Conservation (phyloP, 2,888 invertebrate species). For the Dilophus febrilis region DNA sequence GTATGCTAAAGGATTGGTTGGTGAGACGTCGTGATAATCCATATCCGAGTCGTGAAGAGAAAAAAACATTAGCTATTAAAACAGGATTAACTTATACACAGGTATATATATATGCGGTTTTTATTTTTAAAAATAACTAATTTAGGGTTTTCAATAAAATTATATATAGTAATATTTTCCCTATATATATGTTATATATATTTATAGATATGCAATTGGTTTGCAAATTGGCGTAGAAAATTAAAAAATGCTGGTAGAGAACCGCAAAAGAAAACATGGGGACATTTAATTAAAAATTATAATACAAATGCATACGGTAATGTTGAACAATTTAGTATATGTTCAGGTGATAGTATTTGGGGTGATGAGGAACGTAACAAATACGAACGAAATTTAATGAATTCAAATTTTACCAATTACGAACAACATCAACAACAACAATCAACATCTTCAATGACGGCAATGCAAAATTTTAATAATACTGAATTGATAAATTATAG, state of each 20-base stretch:
- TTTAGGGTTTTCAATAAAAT: background rate
- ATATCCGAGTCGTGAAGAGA: conserved; percentile 61
- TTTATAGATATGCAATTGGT: conserved; percentile 59
- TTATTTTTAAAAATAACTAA: no score
- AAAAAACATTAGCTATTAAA: conserved; percentile 51
- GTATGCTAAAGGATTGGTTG: conserved; percentile 60
- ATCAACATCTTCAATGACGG: no score
- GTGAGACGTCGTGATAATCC: conserved; percentile 59
- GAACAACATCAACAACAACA: no score
- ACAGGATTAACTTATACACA: conserved; percentile 64
- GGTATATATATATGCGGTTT: conserved; percentile 35
- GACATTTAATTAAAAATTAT: conserved; percentile 48
- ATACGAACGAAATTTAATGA: no score
- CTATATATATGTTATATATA: no score
- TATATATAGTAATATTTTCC: no score
- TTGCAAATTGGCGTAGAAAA: conserved; percentile 68
- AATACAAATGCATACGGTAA: conserved; percentile 59
- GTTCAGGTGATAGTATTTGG: conserved; percentile 65
- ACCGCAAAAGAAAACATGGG: conserved; percentile 52
- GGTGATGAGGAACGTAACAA: conserved; percentile 38
- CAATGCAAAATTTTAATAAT: no score
- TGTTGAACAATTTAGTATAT: conserved; percentile 63
- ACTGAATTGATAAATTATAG: no score
- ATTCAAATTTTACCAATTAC: no score
- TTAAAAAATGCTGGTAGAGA: conserved; percentile 57